Conservation (phyloP, 2,113 vertebrate species). For the Varanus salvator region DNA sequence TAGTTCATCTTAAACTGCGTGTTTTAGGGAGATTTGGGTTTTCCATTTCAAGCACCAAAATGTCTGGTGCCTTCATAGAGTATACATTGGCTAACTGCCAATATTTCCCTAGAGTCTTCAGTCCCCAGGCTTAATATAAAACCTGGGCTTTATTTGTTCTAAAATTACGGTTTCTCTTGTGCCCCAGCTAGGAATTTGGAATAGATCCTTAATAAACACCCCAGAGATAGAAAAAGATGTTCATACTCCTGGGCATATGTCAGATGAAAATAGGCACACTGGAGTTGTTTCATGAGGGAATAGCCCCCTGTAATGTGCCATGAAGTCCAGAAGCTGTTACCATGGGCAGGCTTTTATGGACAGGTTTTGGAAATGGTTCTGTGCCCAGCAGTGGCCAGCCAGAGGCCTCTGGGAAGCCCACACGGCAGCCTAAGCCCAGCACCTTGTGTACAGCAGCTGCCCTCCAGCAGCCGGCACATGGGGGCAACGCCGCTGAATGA, state of each 20-base stretch:
- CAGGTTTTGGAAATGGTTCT: background rate
- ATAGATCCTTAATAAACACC: slow-evolving; percentile 3
- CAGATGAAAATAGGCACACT: slow-evolving; percentile 3
- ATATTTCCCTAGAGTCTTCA: background rate
- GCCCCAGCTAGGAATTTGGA: background rate
- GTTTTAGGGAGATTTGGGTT: background rate
- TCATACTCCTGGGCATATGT: background rate
- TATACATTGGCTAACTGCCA: background rate
- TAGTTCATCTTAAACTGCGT: background rate
- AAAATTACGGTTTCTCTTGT: background rate
- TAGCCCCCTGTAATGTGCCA: background rate
- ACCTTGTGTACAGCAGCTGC: too few species aligned
- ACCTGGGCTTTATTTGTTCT: background rate
- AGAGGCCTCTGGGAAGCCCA: background rate
- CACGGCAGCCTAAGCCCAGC: background rate
- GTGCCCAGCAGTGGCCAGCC: background rate
- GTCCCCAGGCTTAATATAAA: background rate
- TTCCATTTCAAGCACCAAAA: background rate
- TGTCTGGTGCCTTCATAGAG: background rate
- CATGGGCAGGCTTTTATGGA: background rate
- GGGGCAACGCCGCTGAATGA: background rate
- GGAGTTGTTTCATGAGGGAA: slow-evolving; percentile 3
- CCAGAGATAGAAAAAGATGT: background rate
- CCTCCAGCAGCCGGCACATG: background rate
- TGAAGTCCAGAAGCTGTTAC: background rate